These are phyloP conservation scores for Thera britannica DNA, from an alignment of 2,888 invertebrate genomes.

Conservation along the genomic window DNA sequence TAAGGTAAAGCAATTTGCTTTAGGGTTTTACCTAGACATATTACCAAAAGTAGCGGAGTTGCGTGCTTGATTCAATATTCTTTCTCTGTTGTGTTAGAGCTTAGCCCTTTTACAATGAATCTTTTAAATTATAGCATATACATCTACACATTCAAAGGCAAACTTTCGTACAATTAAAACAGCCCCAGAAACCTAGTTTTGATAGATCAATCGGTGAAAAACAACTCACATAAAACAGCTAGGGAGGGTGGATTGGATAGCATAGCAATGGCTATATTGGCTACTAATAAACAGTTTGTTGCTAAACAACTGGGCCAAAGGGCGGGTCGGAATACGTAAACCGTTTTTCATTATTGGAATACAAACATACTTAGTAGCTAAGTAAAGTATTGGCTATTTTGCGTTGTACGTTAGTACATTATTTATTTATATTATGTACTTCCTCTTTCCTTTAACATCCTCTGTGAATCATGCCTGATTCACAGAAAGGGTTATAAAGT, in stretches of 20 bases:
- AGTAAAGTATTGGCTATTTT: background rate
- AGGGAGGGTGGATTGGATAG: conserved; percentile 18
- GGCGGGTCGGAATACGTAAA: conserved; percentile 18
- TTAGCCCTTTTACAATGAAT: conserved; percentile 32
- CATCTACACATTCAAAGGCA: conserved; percentile 4
- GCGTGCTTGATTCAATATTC: conserved; percentile 47
- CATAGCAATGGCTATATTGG: conserved; percentile 30
- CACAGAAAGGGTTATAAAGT: too few relatives aligned
- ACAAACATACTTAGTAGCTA: background rate
- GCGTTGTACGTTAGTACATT: too few relatives aligned
- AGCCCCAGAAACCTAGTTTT: conserved; percentile 35
- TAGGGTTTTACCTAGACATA: conserved; percentile 31
- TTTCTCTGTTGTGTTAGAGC: conserved; percentile 29
- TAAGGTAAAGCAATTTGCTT: conserved; percentile 42
- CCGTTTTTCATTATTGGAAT: conserved; percentile 20
- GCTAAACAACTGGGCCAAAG: conserved; percentile 37
- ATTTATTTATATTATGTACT: too few relatives aligned
- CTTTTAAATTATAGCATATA: conserved; percentile 26
- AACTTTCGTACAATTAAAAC: conserved; percentile 34
- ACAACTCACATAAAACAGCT: conserved; percentile 35
- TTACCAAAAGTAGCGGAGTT: conserved; percentile 47
- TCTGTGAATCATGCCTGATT: too few relatives aligned
- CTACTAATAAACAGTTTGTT: conserved; percentile 40
- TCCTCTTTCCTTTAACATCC: too few relatives aligned
- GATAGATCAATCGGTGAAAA: conserved; percentile 37